These are phyloP conservation scores for Hystrix cristata DNA, from an alignment of 2,113 vertebrate genomes.

Conservation along the genomic window DNA sequence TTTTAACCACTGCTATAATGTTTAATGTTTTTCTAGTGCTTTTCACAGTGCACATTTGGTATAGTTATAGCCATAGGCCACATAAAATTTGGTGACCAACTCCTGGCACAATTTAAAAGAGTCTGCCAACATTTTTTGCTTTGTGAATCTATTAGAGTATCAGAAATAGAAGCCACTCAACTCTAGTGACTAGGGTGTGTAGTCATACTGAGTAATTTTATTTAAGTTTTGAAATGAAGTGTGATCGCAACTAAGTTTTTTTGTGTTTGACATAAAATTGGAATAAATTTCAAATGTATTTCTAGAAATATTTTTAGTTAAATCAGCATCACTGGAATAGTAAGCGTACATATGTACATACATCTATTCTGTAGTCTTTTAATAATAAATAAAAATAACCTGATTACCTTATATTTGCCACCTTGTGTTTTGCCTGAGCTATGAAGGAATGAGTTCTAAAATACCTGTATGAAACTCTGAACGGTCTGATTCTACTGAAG, in stretches of 20 bases:
- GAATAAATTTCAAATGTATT: constrained; percentile 51
- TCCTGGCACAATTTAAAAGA: background rate
- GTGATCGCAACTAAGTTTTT: background rate
- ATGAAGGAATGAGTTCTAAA: background rate
- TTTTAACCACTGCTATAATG: background rate
- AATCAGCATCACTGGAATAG: background rate
- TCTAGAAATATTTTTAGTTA: constrained; percentile 23
- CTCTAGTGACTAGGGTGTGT: background rate
- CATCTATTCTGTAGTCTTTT: background rate
- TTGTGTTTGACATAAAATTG: constrained; percentile 36
- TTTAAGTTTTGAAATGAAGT: background rate
- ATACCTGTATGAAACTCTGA: background rate
- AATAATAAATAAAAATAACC: constrained; percentile 51
- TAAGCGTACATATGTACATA: background rate
- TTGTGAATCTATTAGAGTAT: constrained; percentile 45
- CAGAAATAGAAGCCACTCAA: constrained; percentile 30
- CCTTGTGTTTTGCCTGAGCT: constrained; percentile 32
- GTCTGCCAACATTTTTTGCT: background rate
- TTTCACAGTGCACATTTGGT: background rate
- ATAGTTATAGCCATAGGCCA: background rate
- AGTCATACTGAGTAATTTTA: background rate
- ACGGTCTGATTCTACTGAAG: background rate
- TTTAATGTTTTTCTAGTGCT: background rate
- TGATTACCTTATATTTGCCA: background rate
- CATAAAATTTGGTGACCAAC: background rate